Evolutionary conservation across 35 echinoderm and acorn worm species (phyloP).

Genomic region (Heliocidaris tuberculata): DNA sequence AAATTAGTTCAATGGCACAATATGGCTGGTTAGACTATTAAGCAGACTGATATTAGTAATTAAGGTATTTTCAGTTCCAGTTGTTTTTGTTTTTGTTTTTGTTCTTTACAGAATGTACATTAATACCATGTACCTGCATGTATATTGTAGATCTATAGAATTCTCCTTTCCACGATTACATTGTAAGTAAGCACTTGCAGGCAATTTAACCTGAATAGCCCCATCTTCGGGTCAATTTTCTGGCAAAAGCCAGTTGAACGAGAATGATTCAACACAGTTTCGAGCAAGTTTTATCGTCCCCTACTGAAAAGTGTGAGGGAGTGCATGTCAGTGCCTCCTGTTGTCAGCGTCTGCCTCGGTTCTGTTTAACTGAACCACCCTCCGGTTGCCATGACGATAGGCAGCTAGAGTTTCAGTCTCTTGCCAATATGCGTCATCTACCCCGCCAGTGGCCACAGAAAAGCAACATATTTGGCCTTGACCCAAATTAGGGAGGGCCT

Average conservation of each 20-base stretch:
- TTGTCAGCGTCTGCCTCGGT: neutral
- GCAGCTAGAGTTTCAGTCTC: neutral
- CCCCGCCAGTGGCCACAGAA: neutral
- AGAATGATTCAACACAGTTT: neutral
- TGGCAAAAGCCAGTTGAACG: neutral
- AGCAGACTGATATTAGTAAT: no score
- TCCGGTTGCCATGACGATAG: conserved; percentile 3
- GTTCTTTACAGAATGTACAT: neutral
- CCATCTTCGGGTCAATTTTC: neutral
- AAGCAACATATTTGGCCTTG: neutral
- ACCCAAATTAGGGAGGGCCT: neutral
- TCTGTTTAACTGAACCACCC: conserved; percentile 1
- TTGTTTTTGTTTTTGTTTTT: neutral
- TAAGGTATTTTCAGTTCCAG: no score
- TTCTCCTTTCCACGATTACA: neutral
- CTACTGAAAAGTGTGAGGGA: neutral
- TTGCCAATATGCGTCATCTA: conserved; percentile 6
- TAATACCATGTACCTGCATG: neutral
- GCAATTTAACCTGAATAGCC: neutral
- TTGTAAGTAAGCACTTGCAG: neutral
- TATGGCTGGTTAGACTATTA: no score
- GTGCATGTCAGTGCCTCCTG: neutral
- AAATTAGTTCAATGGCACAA: no score
- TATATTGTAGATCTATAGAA: neutral
- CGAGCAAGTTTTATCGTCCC: neutral